These are phyloP conservation scores for Idris sp. DNA, from an alignment of 1,140 invertebrate genomes.

Conservation along the genomic window DNA sequence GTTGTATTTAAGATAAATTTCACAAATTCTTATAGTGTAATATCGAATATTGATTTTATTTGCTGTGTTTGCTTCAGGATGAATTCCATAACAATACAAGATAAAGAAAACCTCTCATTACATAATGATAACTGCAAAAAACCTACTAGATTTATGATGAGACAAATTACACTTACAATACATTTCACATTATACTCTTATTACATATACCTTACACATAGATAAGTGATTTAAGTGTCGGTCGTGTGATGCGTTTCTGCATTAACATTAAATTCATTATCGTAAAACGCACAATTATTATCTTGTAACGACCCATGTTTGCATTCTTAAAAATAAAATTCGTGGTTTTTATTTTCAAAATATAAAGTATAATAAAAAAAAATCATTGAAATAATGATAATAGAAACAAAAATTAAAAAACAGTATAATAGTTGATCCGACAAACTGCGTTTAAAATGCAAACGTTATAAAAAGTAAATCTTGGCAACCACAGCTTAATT, in stretches of 20 bases:
- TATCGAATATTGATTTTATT: too few species aligned
- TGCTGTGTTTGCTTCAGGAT: too few species aligned
- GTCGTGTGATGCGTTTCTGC: constrained; percentile 17
- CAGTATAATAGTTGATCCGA: background rate
- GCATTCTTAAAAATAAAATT: too few species aligned
- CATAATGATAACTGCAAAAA: too few species aligned
- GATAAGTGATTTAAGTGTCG: constrained; percentile 17
- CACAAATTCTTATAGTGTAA: too few species aligned
- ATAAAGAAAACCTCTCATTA: too few species aligned
- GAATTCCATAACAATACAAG: too few species aligned
- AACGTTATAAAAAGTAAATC: constrained; percentile 7
- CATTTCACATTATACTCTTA: constrained; percentile 15
- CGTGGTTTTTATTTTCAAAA: too few species aligned
- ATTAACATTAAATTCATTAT: constrained; percentile 21
- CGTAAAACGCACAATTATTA: too few species aligned
- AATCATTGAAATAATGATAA: constrained; percentile 2
- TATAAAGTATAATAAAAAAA: background rate
- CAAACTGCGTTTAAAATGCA: too few species aligned
- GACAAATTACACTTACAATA: constrained; percentile 20
- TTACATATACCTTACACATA: constrained; percentile 27
- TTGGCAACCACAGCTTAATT: background rate
- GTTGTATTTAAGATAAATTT: too few species aligned
- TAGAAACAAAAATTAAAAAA: background rate
- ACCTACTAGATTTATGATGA: too few species aligned
- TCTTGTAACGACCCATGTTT: background rate